Percentiles rank a stretch among this genome's conserved stretches.
Conservation (phyloP, 2,797 vertebrate genomes). For the Picus viridis region DNA sequence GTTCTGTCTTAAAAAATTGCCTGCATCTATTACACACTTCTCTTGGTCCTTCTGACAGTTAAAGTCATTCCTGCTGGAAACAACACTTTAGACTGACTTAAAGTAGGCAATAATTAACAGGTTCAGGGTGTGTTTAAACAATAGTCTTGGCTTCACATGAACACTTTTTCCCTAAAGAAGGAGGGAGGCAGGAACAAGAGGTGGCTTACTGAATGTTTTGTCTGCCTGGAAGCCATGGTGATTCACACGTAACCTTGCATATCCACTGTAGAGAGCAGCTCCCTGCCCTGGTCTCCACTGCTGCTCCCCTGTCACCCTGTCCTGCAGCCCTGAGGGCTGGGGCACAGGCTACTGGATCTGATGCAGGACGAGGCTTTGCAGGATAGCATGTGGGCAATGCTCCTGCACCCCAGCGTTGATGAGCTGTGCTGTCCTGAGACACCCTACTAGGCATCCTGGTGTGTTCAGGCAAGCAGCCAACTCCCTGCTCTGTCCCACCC, state of each 20-base stretch:
- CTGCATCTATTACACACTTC: neutral
- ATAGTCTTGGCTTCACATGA: neutral
- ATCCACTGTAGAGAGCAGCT: neutral
- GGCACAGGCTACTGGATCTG: neutral
- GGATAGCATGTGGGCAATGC: neutral
- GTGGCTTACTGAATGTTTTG: neutral
- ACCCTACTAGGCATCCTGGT: neutral
- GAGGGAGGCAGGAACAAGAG: neutral
- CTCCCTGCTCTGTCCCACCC: constrained; percentile 8
- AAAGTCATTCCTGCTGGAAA: neutral
- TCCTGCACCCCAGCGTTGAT: neutral
- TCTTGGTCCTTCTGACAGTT: neutral
- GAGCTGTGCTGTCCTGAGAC: neutral
- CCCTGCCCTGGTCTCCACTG: neutral
- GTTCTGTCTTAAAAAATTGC: neutral
- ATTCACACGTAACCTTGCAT: neutral
- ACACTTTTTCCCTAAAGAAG: neutral
- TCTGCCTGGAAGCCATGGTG: neutral
- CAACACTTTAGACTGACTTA: neutral
- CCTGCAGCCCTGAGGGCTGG: neutral
- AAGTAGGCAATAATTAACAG: neutral
- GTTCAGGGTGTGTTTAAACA: neutral
- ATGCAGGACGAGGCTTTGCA: neutral
- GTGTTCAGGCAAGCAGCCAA: neutral
- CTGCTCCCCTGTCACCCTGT: neutral